Evolutionary conservation across 2,888 invertebrate genomes (phyloP).

Genomic region (Luffia ferchaultella): DNA sequence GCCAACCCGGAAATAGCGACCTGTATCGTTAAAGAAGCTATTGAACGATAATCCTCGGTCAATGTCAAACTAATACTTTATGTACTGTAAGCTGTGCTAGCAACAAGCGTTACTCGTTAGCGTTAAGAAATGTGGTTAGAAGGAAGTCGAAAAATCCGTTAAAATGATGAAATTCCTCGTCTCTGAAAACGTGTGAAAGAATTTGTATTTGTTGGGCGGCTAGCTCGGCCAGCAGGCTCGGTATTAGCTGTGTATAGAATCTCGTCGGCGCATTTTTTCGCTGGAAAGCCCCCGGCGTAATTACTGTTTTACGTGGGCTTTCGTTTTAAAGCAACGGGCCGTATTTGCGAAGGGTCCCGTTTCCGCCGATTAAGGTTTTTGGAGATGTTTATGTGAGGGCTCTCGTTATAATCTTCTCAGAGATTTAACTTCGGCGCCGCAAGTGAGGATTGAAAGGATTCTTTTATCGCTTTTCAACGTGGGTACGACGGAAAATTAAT

Average conservation of each 20-base stretch:
- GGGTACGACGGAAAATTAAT: background rate
- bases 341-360: background rate
- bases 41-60: too few species aligned
- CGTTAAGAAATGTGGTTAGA: background rate
- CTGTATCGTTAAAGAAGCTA: background rate
- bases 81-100: background rate
- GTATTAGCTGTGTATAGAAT: background rate
- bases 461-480: background rate
- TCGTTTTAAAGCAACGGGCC: background rate
- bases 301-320: background rate
- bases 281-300: background rate
- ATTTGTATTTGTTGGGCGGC: too few species aligned
- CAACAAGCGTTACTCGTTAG: background rate
- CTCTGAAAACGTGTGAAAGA: background rate
- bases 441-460: background rate
- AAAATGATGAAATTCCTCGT: background rate
- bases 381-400: background rate
- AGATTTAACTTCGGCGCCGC: background rate
- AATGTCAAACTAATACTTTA: too few species aligned
- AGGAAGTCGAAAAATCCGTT: background rate
- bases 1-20: background rate
- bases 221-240: too few species aligned
- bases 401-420: background rate
- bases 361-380: background rate
- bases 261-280: background rate